These are phyloP conservation scores for Xanthorhoe spadicearia DNA, from an alignment of 2,888 invertebrate species.

Conservation along the genomic window DNA sequence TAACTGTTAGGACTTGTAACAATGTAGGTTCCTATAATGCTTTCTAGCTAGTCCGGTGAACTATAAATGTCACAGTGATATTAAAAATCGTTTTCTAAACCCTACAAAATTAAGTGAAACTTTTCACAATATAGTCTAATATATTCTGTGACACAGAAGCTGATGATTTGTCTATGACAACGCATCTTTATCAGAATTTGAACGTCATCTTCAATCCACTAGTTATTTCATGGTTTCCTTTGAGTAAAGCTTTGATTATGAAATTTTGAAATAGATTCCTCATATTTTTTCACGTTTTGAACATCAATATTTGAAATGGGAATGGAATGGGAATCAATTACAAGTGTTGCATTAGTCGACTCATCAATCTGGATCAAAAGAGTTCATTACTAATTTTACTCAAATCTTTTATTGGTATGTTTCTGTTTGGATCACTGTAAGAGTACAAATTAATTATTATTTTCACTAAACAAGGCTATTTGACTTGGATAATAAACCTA, in stretches of 20 bases:
- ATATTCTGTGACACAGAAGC: constrained; percentile 45
- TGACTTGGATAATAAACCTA: too few relatives aligned
- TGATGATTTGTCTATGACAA: constrained; percentile 78
- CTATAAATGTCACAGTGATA: too few relatives aligned
- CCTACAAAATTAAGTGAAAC: neutral
- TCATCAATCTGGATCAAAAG: constrained; percentile 21
- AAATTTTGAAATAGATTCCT: constrained; percentile 21
- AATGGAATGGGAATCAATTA: constrained; percentile 13
- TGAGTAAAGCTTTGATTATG: constrained; percentile 34
- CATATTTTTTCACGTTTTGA: constrained; percentile 10
- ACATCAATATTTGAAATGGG: constrained; percentile 28
- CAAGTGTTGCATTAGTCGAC: constrained; percentile 17
- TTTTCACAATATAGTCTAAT: neutral
- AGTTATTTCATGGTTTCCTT: constrained; percentile 70
- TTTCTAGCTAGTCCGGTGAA: too few relatives aligned
- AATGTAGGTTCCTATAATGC: too few relatives aligned
- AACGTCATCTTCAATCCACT: constrained; percentile 78
- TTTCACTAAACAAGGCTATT: neutral
- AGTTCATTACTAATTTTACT: neutral
- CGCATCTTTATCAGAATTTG: constrained; percentile 65
- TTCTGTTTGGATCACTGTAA: neutral
- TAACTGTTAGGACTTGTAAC: too few relatives aligned
- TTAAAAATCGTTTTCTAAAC: too few relatives aligned
- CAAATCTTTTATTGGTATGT: neutral
- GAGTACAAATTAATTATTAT: neutral